These are phyloP conservation scores for Agrypnia vestita DNA, from an alignment of 1,140 invertebrate genomes.

Conservation along the genomic window DNA sequence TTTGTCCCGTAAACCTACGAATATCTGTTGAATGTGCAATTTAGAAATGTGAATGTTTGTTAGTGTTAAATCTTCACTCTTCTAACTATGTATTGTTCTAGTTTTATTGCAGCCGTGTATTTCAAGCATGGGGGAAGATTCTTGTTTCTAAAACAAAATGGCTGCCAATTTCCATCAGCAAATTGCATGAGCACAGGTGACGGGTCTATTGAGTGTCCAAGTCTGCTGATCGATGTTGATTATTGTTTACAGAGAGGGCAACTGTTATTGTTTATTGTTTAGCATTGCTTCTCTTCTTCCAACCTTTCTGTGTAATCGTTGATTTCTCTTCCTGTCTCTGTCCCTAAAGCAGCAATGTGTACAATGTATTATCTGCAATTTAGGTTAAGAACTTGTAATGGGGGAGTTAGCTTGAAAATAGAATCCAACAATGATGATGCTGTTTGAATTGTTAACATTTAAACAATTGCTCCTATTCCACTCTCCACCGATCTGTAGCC, in stretches of 20 bases:
- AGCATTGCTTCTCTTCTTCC: constrained; percentile 25
- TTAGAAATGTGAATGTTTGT: constrained; percentile 48
- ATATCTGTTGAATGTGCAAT: constrained; percentile 60
- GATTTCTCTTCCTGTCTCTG: background rate
- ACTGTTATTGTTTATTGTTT: constrained; percentile 12
- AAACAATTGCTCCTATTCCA: too few species aligned
- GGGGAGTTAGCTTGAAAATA: too few species aligned
- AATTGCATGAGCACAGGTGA: constrained; percentile 37
- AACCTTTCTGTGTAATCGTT: constrained; percentile 1
- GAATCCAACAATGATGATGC: too few species aligned
- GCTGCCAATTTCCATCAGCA: constrained; percentile 12
- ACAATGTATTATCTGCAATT: too few species aligned
- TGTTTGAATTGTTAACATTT: too few species aligned
- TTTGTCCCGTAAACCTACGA: constrained; percentile 67
- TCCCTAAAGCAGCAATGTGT: constrained; percentile 1
- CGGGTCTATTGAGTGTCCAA: background rate
- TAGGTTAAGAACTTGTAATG: too few species aligned
- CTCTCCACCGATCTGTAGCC: too few species aligned
- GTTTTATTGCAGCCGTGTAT: constrained; percentile 29
- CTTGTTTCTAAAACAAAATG: constrained; percentile 31
- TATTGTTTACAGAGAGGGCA: background rate
- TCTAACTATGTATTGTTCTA: constrained; percentile 37
- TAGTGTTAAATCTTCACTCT: constrained; percentile 41
- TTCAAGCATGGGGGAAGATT: constrained; percentile 36
- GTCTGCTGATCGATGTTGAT: constrained; percentile 9